These are phyloP conservation scores for Mythimna lalbum DNA, from an alignment of 2,888 invertebrate species.

Conservation along the genomic window DNA sequence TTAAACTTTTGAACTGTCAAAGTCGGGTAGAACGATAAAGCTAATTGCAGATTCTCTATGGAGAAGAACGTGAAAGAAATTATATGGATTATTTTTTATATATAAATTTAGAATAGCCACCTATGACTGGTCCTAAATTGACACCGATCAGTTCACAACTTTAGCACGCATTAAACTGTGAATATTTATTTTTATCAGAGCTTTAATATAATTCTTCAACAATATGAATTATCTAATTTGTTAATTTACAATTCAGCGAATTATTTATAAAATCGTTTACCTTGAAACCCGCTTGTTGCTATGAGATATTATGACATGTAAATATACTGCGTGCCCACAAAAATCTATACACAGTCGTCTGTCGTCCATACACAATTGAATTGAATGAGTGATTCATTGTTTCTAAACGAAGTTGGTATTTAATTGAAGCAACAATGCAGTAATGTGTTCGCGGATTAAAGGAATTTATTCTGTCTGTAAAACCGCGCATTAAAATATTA, in stretches of 20 bases:
- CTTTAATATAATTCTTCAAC: slow-evolving; percentile 67
- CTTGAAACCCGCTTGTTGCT: slow-evolving; percentile 84
- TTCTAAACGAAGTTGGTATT: slow-evolving; percentile 50
- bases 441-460: slow-evolving; percentile 50
- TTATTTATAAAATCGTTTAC: slow-evolving; percentile 82
- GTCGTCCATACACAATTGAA: slow-evolving; percentile 47
- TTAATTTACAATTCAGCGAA: slow-evolving; percentile 79
- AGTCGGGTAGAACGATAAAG: no score
- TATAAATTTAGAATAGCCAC: neutral
- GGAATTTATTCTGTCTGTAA: slow-evolving; percentile 39
- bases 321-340: slow-evolving; percentile 69
- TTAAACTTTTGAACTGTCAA: no score
- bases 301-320: slow-evolving; percentile 80
- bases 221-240: slow-evolving; percentile 77
- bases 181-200: slow-evolving; percentile 46
- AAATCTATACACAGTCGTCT: slow-evolving; percentile 50
- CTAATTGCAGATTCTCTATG: no score
- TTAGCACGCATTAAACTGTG: slow-evolving; percentile 42
- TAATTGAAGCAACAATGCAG: slow-evolving; percentile 57
- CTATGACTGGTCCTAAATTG: neutral
- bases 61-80: no score
- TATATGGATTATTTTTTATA: neutral
- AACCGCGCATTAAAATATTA: slow-evolving; percentile 54
- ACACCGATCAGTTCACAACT: slow-evolving; percentile 12
- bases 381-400: slow-evolving; percentile 59